These are phyloP conservation scores for Ophioninae sp. DNA, from an alignment of 2,888 invertebrate species.

Conservation along the genomic window DNA sequence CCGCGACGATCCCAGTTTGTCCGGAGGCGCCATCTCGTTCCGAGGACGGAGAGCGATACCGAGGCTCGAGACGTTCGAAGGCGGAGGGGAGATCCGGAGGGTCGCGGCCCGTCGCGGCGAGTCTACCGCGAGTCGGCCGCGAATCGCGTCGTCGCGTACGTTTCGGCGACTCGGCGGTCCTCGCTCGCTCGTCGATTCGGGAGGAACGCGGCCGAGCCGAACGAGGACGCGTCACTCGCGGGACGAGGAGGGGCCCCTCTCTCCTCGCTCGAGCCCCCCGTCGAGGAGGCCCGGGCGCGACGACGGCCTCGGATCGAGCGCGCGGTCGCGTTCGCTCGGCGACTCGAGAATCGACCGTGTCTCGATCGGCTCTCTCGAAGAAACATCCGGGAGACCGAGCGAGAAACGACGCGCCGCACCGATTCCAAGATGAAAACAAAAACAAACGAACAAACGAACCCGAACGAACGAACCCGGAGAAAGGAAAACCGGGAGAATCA, in stretches of 20 bases:
- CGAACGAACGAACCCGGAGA: neutral
- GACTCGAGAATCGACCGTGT: no score
- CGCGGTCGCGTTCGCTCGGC: no score
- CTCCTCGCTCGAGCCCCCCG: neutral
- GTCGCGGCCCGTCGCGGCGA: constrained; percentile 18
- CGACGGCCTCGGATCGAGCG: no score
- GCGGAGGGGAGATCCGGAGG: constrained; percentile 50
- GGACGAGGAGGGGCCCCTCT: constrained; percentile 39
- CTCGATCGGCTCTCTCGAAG: no score
- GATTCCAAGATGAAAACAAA: neutral
- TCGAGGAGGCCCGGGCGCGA: no score
- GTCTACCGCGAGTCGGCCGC: constrained; percentile 6
- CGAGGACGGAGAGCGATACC: neutral
- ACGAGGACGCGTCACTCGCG: constrained; percentile 33
- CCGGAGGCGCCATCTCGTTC: constrained; percentile 77
- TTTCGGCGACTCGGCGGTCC: constrained; percentile 1
- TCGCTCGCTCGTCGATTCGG: neutral
- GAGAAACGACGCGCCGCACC: no score
- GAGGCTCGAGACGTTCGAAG: neutral
- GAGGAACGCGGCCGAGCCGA: neutral
- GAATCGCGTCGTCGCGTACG: constrained; percentile 25
- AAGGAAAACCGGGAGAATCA: neutral
- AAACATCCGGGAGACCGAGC: no score
- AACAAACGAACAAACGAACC: neutral
- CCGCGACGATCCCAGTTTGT: constrained; percentile 76